Evolutionary conservation across 2,888 invertebrate genomes (phyloP), one percentile per base, ranked within the genome.

Genomic region (Erebia epiphron): DNA sequence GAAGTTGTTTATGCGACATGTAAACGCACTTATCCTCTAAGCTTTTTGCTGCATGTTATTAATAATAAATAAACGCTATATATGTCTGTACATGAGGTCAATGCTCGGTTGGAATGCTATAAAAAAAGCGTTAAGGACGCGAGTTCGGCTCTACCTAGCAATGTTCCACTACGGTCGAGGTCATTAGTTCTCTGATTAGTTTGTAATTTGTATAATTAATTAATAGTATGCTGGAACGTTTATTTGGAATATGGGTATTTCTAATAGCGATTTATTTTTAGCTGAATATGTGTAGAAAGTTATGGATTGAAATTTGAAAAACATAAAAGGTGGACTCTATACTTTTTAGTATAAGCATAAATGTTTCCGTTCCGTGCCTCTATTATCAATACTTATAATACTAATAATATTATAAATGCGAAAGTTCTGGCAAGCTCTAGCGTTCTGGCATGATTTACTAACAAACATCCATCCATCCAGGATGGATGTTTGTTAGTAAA

Each of bases 81-180:
- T 86, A 62, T 9, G 84, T 86, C 80, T 84, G 85, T 90, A 87
- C 84, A 79, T 82, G 87, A 87, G 92, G 90, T 91, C 92, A 89
- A 90, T 76, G 91, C 77, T 85, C 92, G 83, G 78, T 76, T 75
- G 86, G 90, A 90, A 91, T 91, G 90, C 84, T 87, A 84, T 88
- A 91, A 92, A 92, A 91, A 91, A 89, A 87, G 82, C 83, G 85
- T 83, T 88, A 89, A 91, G 90, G 90, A 91, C 90, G 88, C 84
- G 83, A 83, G 80, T 84, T 85, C 79, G 82, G 75, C 80, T 87
- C 85, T 87, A 86, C 86, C 85, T 82, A 81, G 71, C 80, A 81
- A 82, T 82, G 81, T 82, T 84, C 79, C 79, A 81, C 78, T 82
- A 82, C 79, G 79, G 78, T 78, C 77, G 81, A 77, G 83, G 83